phyloP scores from a whole-genome alignment of 2,797 vertebrate genomes.

The Arrhamphus sclerolepis region DNA sequence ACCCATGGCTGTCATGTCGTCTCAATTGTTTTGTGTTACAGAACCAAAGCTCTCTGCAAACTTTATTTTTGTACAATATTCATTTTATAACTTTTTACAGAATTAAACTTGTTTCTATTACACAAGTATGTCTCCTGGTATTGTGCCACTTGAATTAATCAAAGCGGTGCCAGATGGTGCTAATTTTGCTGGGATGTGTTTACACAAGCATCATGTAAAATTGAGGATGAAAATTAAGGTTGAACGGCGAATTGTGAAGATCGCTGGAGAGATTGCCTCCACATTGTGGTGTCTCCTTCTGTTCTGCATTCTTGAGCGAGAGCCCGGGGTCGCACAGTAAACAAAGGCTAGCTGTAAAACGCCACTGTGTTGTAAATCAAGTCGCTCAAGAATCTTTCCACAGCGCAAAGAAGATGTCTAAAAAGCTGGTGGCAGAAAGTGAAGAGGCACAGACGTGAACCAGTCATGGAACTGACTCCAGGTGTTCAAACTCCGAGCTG shows the following conservation, averaged over 20 bases:
- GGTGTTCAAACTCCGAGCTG: conserved; percentile 15
- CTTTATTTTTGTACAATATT: conserved; percentile 99
- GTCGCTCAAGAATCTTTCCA: conserved; percentile 72
- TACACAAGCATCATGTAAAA: conserved; percentile 43
- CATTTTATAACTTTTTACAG: conserved; percentile 99
- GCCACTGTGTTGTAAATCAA: conserved; percentile 72
- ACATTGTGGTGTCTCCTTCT: conserved; percentile 40
- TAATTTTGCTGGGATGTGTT: conserved; percentile 47
- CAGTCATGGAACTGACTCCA: conserved; percentile 23
- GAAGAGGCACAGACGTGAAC: conserved; percentile 29
- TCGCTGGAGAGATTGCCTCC: conserved; percentile 45
- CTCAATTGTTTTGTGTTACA: conserved; percentile 94
- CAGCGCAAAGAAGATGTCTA: conserved; percentile 51
- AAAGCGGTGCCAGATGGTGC: conserved; percentile 38
- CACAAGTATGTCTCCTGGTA: conserved; percentile 63
- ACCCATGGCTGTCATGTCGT: conserved; percentile 79
- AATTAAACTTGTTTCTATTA: conserved; percentile 98
- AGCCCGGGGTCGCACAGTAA: conserved; percentile 74
- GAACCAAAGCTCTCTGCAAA: conserved; percentile 99
- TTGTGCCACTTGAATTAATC: conserved; percentile 35
- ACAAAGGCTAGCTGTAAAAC: conserved; percentile 74
- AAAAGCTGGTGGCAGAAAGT: conserved; percentile 48
- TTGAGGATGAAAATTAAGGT: conserved; percentile 45
- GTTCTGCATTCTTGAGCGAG: conserved; percentile 75
- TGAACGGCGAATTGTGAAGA: conserved; percentile 29